phyloP scores from a whole-genome alignment of 2,113 vertebrate genomes.

The Hiodon tergisus region DNA sequence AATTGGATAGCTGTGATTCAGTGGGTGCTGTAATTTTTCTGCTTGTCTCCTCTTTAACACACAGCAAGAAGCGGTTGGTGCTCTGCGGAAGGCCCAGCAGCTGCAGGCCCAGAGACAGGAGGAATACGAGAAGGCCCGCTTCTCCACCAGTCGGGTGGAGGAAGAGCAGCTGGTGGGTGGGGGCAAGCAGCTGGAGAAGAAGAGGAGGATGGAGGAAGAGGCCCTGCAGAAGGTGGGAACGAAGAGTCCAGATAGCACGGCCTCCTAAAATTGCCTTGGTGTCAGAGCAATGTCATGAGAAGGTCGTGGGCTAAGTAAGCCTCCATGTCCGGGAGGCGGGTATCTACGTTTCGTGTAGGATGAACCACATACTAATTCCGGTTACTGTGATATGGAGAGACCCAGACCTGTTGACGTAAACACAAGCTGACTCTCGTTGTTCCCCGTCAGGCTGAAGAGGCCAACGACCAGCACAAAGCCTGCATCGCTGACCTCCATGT shows the following conservation, averaged over 20 bases:
- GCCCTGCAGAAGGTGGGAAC: conserved; percentile 80
- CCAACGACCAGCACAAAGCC: conserved; percentile 81
- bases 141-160: conserved; percentile 75
- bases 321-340: too few species aligned
- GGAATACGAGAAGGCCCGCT: conserved; percentile 85
- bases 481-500: conserved; percentile 77
- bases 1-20: background rate
- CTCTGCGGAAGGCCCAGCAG: conserved; percentile 76
- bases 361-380: background rate
- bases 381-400: background rate
- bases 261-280: background rate
- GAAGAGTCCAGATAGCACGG: background rate
- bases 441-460: conserved; percentile 80
- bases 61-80: conserved; percentile 80
- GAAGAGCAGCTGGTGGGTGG: conserved; percentile 72
- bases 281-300: background rate
- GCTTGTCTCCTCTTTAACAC: conserved; percentile 11
- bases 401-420: too few species aligned
- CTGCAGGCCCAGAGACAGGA: conserved; percentile 78
- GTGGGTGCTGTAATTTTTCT: background rate
- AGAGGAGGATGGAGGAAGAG: conserved; percentile 81
- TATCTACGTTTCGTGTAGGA: too few species aligned
- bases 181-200: conserved; percentile 85
- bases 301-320: too few species aligned
- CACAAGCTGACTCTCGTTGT: background rate